Evolutionary conservation across 1,140 invertebrate species (phyloP).

Genomic region (Trichonephila clavata): DNA sequence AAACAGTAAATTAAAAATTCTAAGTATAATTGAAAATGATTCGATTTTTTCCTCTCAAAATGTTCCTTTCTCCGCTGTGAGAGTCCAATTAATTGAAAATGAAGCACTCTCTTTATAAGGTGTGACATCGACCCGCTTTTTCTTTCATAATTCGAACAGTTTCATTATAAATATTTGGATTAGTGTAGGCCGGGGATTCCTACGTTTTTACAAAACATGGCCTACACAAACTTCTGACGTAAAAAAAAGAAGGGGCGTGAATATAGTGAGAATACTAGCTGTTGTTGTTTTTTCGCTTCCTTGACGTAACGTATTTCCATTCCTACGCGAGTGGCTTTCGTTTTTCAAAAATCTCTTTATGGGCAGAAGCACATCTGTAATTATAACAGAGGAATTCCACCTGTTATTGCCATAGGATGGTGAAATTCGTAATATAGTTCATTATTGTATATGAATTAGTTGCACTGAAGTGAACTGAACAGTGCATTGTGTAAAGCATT

Average conservation of each 20-base stretch:
- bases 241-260: not conserved
- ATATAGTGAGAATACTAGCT: not conserved
- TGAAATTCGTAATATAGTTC: not conserved
- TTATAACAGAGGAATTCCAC: not conserved
- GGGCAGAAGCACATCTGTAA: not conserved
- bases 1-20: no score
- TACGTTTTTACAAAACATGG: constrained; percentile 32
- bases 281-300: not conserved
- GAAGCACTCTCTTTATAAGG: constrained; percentile 32
- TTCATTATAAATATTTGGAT: constrained; percentile 42
- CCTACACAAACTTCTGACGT: constrained; percentile 36
- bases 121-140: not conserved
- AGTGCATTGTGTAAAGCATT: no score
- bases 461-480: no score
- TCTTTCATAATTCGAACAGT: constrained; percentile 19
- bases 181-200: constrained; percentile 27
- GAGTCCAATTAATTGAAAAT: not conserved
- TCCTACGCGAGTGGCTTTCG: not conserved
- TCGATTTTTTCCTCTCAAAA: no score
- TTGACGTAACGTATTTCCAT: not conserved
- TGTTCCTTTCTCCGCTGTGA: not conserved
- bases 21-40: no score
- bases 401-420: not conserved
- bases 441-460: no score
- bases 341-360: not conserved